Percentiles rank a stretch among this genome's conserved stretches.
Evolutionary conservation across 1,140 invertebrate species (phyloP).

Genomic region (Drosophila pectinifera): DNA sequence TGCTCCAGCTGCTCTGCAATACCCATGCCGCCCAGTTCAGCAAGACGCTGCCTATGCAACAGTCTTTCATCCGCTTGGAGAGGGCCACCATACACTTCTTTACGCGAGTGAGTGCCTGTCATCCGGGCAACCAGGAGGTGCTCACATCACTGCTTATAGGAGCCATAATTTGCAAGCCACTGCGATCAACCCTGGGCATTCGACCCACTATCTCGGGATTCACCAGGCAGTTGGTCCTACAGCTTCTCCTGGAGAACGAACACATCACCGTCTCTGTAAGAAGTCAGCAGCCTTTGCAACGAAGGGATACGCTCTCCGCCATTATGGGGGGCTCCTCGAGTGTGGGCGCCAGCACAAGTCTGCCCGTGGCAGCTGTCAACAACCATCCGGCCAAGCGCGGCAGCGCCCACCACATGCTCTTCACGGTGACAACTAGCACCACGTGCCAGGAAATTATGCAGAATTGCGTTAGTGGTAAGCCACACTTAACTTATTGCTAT

Average conservation of each 20-base stretch:
- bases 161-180: slow-evolving; percentile 76
- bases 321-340: slow-evolving; percentile 56
- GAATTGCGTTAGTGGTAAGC: slow-evolving; percentile 82
- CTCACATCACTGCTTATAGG: slow-evolving; percentile 90
- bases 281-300: slow-evolving; percentile 85
- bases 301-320: slow-evolving; percentile 61
- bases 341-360: slow-evolving; percentile 52
- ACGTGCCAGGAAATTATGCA: slow-evolving; percentile 86
- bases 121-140: slow-evolving; percentile 92
- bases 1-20: slow-evolving; percentile 91
- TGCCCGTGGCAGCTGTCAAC: slow-evolving; percentile 72
- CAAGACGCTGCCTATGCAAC: slow-evolving; percentile 86
- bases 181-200: slow-evolving; percentile 35
- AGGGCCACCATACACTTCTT: slow-evolving; percentile 91
- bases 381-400: slow-evolving; percentile 84
- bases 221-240: slow-evolving; percentile 93
- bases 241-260: slow-evolving; percentile 94
- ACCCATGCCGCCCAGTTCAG: slow-evolving; percentile 78
- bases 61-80: slow-evolving; percentile 88
- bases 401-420: slow-evolving; percentile 87
- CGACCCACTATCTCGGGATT: slow-evolving; percentile 91
- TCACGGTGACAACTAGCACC: slow-evolving; percentile 90
- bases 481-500: neutral
- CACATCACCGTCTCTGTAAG: slow-evolving; percentile 91
- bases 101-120: slow-evolving; percentile 92